Conservation (phyloP, 53 echinoderm and acorn worm species). For the Zoroaster sp. region DNA sequence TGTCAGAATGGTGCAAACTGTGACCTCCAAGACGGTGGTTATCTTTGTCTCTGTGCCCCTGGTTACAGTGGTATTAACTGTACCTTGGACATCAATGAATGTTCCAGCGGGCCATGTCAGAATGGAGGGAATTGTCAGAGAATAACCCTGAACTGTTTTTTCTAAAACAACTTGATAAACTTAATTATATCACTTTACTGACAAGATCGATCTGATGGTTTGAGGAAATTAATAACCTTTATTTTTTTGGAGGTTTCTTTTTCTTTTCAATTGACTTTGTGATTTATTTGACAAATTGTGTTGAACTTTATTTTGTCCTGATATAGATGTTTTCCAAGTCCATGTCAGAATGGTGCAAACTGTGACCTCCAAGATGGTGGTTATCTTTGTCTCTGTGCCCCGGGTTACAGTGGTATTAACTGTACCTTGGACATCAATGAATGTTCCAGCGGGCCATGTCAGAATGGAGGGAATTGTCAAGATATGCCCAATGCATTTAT, state of each 20-base stretch:
- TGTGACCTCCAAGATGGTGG: conserved; percentile 6
- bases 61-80: conserved; percentile 12
- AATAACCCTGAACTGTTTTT: no score
- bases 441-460: conserved; percentile 15
- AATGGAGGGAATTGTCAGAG: conserved; percentile 9
- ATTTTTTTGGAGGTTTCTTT: no score
- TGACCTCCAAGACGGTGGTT: background rate
- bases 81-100: conserved; percentile 32
- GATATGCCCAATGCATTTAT: background rate
- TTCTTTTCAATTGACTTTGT: no score
- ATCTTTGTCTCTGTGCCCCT: conserved; percentile 6
- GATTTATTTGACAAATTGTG: no score
- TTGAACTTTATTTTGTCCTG: background rate
- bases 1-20: background rate
- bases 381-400: background rate
- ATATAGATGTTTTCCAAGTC: conserved; percentile 23
- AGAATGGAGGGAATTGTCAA: conserved; percentile 1
- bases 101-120: conserved; percentile 4
- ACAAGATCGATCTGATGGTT: no score
- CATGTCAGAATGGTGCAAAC: background rate
- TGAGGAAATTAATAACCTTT: no score
- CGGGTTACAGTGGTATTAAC: conserved; percentile 5
- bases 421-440: conserved; percentile 37
- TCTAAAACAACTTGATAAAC: no score
- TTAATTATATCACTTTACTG: no score